Evolutionary conservation across 2,888 invertebrate species (phyloP), one percentile per base, ranked within the genome.

Genomic region (Holacanthella duospinosa): DNA sequence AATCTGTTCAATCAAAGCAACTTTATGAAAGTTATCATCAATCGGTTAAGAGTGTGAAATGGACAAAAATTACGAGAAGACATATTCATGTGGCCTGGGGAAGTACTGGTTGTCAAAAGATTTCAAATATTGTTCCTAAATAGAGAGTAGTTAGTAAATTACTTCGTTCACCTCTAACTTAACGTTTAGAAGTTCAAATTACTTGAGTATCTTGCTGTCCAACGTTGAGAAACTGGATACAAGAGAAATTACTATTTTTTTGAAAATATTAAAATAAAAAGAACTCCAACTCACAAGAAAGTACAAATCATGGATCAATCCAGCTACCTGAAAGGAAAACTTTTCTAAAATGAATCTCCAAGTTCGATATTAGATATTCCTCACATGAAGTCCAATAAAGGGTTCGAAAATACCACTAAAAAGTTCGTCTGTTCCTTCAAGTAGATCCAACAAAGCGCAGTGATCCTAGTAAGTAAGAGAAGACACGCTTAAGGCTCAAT

Each of bases 401-500:
- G 65, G 66, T 43, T 69, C 69, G 6, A 67, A 25, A 25, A 66
- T 59, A 19, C 21, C 53, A 19, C 64, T 29, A 59, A 69, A 69
- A 2, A 67, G 43, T 25, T 60, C 27, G 60, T 69, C 69, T 2
- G 65, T 66, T n/a, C 62, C 67, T 58, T 69, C 69, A 28, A 69
- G 29, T 25, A 69, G 57, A 43, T 69, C 69, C 28, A 69, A 44
- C 21, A 69, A 63, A 1, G 63, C 43, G 27, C 66, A 66, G 44
- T 69, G 69, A 59, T 69, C 69, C 55, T 60, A 63, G 55, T 64
- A 69, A 16, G 19, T n/a, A n/a, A n/a, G n/a, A n/a, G n/a, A n/a
- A n/a, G n/a, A n/a, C n/a, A n/a, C n/a, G n/a, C n/a, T n/a, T n/a
- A n/a, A n/a, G n/a, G n/a, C n/a, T n/a, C n/a, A n/a, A n/a, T n/a